These are phyloP conservation scores for Acanthosepion pharaonis DNA, from an alignment of 2,888 invertebrate species.

Conservation along the genomic window DNA sequence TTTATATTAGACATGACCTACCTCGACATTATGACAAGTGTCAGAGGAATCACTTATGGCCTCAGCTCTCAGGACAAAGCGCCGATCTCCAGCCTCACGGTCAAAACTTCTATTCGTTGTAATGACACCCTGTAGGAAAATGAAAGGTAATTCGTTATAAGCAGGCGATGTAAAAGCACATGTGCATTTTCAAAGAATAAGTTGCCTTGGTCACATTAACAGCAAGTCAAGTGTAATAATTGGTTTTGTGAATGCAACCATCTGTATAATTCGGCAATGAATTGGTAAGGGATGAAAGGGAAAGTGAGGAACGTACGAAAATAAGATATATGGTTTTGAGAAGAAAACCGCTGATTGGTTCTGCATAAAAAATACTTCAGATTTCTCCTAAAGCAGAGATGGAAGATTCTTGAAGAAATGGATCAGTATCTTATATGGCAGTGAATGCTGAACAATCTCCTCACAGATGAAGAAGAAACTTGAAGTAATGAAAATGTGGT, in stretches of 20 bases:
- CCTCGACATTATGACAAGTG: conserved; percentile 39
- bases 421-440: no score
- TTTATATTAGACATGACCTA: neutral
- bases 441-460: no score
- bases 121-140: conserved; percentile 39
- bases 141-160: neutral
- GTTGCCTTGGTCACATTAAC: neutral
- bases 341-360: no score
- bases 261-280: no score
- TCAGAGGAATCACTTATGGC: conserved; percentile 15
- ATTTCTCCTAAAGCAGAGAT: no score
- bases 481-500: no score
- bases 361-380: no score
- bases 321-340: no score
- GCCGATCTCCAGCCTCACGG: conserved; percentile 42
- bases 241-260: neutral
- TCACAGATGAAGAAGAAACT: no score
- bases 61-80: conserved; percentile 34
- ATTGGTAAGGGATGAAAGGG: no score
- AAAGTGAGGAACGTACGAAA: no score
- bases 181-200: neutral
- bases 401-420: no score
- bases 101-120: conserved; percentile 47
- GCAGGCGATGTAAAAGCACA: neutral
- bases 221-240: neutral